Evolutionary conservation across 2,797 vertebrate species (phyloP), one percentile per base, ranked within the genome.

Genomic region (Hipposideros larvatus): DNA sequence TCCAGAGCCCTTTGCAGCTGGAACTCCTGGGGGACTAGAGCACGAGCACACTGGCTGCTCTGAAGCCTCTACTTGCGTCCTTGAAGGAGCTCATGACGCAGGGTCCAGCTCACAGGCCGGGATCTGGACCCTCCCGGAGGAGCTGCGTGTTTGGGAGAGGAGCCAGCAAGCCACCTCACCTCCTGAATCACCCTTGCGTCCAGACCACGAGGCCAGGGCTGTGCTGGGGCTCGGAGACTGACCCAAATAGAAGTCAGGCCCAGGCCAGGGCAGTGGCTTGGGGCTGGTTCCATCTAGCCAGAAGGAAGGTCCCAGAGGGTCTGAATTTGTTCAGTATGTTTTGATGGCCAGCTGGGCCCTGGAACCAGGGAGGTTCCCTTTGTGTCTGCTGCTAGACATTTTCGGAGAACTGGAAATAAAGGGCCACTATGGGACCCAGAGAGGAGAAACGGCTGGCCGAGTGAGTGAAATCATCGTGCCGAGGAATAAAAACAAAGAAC

Each of bases 401-500:
- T 66, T 31, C 86, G 0, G 4, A 74, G 57, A 46, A 75, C 28
- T 5, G 0, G 90, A 92, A 71, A 63, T 79, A 80, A 90, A 84
- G 0, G 2, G 68, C 79, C 57, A 46, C 55, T 7, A 1, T 4
- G 37, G 70, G n/a, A 11, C 16, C 70, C 51, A 37, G 28, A 77
- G 59, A 37, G 55, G 22, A 77, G n/a, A 77, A 71, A 34, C 2
- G 61, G 37, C 57, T 37, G 34, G 68, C 46, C 14, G 11, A 61
- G 77, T n/a, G 73, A 91, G 92, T 0, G 34, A 55, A 61, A 43
- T 15, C 82, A 9, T n/a, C 31, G 9, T 0, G 22, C 0, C 6
- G 43, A 55, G 61, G 74, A 57, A 94, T 11, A 78, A 78, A 97
- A 91, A 92, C 96, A 96, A 92, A 94, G 83, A 78, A 59, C 7